These are phyloP conservation scores for Osmoderma eremita DNA, from an alignment of 2,888 invertebrate species.

Conservation along the genomic window DNA sequence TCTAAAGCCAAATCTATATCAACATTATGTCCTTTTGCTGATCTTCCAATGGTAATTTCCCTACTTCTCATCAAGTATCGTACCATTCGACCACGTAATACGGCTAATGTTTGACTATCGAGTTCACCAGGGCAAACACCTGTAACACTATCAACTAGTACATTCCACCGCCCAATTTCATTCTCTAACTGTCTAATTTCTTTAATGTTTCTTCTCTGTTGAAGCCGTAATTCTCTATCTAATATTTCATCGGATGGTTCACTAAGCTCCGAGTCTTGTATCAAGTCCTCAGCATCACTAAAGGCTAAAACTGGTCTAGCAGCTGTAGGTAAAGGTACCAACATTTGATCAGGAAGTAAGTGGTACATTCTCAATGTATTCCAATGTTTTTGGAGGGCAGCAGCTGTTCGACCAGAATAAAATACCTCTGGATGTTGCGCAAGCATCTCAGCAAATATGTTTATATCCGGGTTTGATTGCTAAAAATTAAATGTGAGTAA, in stretches of 20 bases:
- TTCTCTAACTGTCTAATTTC: constrained; percentile 91
- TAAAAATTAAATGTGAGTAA: constrained; percentile 31
- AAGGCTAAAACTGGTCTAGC: constrained; percentile 72
- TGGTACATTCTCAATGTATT: constrained; percentile 91
- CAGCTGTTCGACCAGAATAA: constrained; percentile 87
- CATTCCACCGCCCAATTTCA: constrained; percentile 91
- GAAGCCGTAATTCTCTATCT: constrained; percentile 79
- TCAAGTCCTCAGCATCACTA: constrained; percentile 91
- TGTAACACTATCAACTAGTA: constrained; percentile 89
- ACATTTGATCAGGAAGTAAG: constrained; percentile 88
- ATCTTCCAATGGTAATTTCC: constrained; percentile 94
- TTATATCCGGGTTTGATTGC: constrained; percentile 69
- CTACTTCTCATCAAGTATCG: constrained; percentile 93
- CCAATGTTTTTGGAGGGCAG: constrained; percentile 90
- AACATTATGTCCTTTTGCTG: constrained; percentile 86
- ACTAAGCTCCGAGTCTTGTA: constrained; percentile 83
- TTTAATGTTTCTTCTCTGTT: constrained; percentile 54
- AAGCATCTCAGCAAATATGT: constrained; percentile 86
- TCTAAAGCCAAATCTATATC: constrained; percentile 94
- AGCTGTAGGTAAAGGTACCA: constrained; percentile 62
- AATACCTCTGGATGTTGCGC: constrained; percentile 86
- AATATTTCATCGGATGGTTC: constrained; percentile 85
- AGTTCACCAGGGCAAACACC: constrained; percentile 87
- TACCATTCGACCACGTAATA: constrained; percentile 89
- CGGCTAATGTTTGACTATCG: constrained; percentile 93